These are phyloP conservation scores for Ceyx cyanopectus DNA, from an alignment of 2,113 vertebrate genomes.

Conservation along the genomic window DNA sequence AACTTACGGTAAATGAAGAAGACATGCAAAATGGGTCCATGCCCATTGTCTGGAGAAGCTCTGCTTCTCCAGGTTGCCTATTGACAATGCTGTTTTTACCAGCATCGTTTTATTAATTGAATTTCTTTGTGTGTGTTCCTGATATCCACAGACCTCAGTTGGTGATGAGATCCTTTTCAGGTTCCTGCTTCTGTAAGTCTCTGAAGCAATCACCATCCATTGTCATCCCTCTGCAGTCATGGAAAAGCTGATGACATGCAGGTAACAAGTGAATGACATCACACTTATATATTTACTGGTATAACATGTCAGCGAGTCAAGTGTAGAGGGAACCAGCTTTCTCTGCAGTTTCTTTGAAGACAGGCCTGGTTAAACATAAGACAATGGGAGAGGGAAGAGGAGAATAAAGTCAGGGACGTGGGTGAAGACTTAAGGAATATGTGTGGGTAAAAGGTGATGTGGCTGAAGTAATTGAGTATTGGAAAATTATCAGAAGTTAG, in stretches of 20 bases:
- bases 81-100: neutral
- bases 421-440: neutral
- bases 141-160: neutral
- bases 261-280: neutral
- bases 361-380: neutral
- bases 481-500: neutral
- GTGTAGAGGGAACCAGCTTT: neutral
- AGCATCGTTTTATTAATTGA: neutral
- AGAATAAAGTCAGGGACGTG: neutral
- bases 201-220: neutral
- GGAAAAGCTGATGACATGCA: neutral
- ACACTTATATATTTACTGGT: neutral
- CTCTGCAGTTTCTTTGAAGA: neutral
- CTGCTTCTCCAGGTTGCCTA: neutral
- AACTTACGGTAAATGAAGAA: neutral
- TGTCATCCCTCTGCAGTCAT: neutral
- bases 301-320: neutral
- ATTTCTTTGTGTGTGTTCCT: neutral
- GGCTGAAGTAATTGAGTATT: neutral
- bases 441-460: accelerated
- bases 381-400: neutral
- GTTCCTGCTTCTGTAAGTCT: neutral
- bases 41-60: neutral
- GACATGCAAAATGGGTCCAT: neutral
- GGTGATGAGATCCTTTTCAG: neutral